phyloP scores from a whole-genome alignment of 2,888 invertebrate species.

The Ophraella communa region DNA sequence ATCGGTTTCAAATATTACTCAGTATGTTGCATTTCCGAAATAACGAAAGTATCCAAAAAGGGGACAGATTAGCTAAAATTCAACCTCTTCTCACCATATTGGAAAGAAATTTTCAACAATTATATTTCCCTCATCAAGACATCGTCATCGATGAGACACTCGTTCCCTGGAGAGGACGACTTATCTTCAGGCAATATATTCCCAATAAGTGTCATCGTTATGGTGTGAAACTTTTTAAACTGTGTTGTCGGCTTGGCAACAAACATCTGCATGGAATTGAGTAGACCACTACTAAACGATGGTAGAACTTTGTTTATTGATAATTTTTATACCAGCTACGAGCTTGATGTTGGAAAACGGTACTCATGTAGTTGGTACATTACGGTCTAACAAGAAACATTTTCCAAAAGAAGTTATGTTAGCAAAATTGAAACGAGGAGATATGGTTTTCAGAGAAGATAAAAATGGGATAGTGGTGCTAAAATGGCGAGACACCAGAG shows the following conservation, averaged over 20 bases:
- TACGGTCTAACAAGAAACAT: constrained; percentile 41
- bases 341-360: constrained; percentile 41
- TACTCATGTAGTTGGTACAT: constrained; percentile 47
- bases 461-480: constrained; percentile 48
- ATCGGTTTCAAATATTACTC: too few relatives aligned
- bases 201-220: constrained; percentile 5
- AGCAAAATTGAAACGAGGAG: constrained; percentile 32
- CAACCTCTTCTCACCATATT: too few relatives aligned
- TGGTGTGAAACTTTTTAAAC: constrained; percentile 26
- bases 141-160: too few relatives aligned
- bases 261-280: constrained; percentile 20
- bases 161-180: too few relatives aligned
- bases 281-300: constrained; percentile 34
- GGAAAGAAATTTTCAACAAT: too few relatives aligned
- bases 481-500: constrained; percentile 49
- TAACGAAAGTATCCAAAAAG: too few relatives aligned
- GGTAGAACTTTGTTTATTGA: not conserved
- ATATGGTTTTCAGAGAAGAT: constrained; percentile 46
- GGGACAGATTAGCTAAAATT: too few relatives aligned
- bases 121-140: too few relatives aligned
- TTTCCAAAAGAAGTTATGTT: too few relatives aligned
- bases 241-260: constrained; percentile 20
- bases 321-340: constrained; percentile 43
- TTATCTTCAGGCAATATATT: too few relatives aligned
- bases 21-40: too few relatives aligned